Conservation (phyloP, 92 coral and sea anemone species). For the Parazoanthus darwini region DNA sequence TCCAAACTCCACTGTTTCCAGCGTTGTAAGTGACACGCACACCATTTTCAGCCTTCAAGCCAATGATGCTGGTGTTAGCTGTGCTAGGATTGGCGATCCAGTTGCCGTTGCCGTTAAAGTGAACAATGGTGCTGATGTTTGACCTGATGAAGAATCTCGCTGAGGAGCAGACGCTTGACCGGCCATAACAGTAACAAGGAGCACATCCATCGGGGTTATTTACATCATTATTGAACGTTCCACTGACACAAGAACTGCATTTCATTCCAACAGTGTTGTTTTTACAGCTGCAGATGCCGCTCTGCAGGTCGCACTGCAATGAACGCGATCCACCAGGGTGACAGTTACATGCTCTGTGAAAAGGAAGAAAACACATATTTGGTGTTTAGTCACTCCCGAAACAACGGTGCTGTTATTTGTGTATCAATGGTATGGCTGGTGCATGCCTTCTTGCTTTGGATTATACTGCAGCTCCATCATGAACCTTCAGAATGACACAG, state of each 20-base stretch:
- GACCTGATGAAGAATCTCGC: slow-evolving; percentile 63
- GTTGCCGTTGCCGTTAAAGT: neutral
- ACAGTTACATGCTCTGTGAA: slow-evolving; percentile 82
- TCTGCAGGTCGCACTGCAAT: slow-evolving; percentile 73
- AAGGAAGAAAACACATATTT: neutral
- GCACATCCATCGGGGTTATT: slow-evolving; percentile 92
- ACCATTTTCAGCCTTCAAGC: neutral
- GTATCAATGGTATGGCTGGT: neutral
- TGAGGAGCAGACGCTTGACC: slow-evolving; percentile 75
- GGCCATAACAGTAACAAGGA: slow-evolving; percentile 87
- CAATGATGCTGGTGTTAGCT: neutral
- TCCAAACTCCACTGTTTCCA: neutral
- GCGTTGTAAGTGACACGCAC: slow-evolving; percentile 5
- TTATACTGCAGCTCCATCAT: neutral
- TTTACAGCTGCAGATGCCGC: slow-evolving; percentile 87
- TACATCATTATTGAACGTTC: slow-evolving; percentile 75
- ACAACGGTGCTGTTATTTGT: neutral
- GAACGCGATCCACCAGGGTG: slow-evolving; percentile 78
- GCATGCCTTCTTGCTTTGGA: neutral
- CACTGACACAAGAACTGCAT: slow-evolving; percentile 69
- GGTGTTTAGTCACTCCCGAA: too few species aligned
- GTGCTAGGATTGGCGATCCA: neutral
- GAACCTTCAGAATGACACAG: neutral
- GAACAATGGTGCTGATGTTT: slow-evolving; percentile 17
- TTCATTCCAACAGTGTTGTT: slow-evolving; percentile 73